Conservation (phyloP, 1,140 invertebrate genomes). For the Cydia splendana region DNA sequence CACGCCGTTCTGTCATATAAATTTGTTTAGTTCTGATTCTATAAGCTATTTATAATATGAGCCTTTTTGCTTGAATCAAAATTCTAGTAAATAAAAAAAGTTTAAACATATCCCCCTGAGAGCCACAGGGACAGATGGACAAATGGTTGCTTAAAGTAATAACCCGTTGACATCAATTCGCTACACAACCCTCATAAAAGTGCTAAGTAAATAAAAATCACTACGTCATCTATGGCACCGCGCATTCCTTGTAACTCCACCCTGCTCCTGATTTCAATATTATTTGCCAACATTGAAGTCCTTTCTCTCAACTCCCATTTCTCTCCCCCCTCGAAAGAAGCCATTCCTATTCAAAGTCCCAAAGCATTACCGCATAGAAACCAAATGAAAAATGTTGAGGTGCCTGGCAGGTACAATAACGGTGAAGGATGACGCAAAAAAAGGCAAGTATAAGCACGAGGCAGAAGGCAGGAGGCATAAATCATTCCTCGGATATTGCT, state of each 20-base stretch:
- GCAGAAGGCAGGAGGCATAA: conserved; percentile 13
- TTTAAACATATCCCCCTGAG: too few relatives aligned
- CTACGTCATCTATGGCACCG: neutral
- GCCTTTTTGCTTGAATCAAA: too few relatives aligned
- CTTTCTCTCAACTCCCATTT: neutral
- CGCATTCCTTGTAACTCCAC: neutral
- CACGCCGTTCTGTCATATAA: too few relatives aligned
- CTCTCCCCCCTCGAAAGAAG: neutral
- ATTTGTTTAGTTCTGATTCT: too few relatives aligned
- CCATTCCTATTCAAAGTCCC: neutral
- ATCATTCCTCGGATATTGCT: conserved; percentile 11
- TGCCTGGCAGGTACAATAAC: conserved; percentile 14
- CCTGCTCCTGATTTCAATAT: neutral
- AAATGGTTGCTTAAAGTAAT: too few relatives aligned
- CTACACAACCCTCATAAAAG: neutral
- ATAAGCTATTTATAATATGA: too few relatives aligned
- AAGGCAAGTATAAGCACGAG: neutral
- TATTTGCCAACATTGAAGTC: neutral
- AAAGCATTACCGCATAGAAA: conserved; percentile 11
- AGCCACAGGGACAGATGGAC: too few relatives aligned
- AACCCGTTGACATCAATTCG: too few relatives aligned
- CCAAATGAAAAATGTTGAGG: conserved; percentile 14
- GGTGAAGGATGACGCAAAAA: conserved; percentile 10
- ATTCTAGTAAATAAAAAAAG: too few relatives aligned
- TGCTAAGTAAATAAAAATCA: neutral